Base-by-base conservation (phyloP, 1,140 invertebrate species). In the Ceratina japonica region DNA sequence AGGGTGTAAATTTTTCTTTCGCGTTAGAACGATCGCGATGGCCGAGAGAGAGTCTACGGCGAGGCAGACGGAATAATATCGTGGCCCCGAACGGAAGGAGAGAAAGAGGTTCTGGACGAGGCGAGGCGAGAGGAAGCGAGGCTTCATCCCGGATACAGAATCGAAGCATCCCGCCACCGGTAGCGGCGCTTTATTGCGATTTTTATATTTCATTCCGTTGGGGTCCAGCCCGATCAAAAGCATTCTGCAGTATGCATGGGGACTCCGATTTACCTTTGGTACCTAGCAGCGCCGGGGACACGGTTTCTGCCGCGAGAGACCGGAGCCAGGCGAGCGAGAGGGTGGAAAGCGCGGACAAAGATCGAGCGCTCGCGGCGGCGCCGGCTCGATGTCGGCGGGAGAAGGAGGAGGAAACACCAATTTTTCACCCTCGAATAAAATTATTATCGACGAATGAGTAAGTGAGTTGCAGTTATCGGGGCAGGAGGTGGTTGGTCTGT, bases 391-490 rank as follows among this genome's bases (percentile, higher is more conserved):
- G 52, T 18, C 16, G 79, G 44, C 8, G 68, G 66, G 75, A 52
- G 76, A 66, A 27, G 69, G 73, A 65, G 75, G 76, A 61, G 78
- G 80, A 84, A 85, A 87, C 79, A 86, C 84, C 87, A 91, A 90
- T 90, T 90, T 90, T 90, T 90, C 88, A 90, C 86, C 88, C 84
- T 84, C 87, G 85, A 90, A 90, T 90, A 90, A 91, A 91, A 91
- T 91, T 90, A 91, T 91, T 91, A 91, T 91, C 88, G 90, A 91
- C 90, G 89, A 90, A 90, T 87, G 89, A 90, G 89, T 90, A 87
- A 91, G 90, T 88, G 89, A 83, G 89, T 86, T 87, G 85, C 85
- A 75, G 83, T 84, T 86, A 84, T 75, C 75, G 86, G 87, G 80
- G 81, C 37, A 75, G 83, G 62, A 74, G 62, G 56, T 63, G 22